These are phyloP conservation scores for Eugnorisma glareosa DNA, from an alignment of 2,888 invertebrate species.

Conservation along the genomic window DNA sequence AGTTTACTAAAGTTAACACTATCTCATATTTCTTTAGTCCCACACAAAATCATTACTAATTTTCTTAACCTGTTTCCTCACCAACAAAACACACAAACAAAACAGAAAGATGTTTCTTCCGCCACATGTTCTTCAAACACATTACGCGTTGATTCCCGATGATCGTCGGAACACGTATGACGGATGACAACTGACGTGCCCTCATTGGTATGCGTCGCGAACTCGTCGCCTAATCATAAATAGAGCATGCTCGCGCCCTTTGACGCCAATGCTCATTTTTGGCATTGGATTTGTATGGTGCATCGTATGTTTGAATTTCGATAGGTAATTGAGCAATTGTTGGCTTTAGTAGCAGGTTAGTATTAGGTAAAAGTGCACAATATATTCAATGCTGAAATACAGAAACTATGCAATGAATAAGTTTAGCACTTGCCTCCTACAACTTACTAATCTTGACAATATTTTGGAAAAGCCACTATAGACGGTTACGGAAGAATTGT, in stretches of 20 bases:
- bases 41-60: background rate
- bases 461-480: background rate
- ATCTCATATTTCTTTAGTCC: background rate
- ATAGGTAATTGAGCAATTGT: conserved; percentile 19
- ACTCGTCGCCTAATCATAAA: conserved; percentile 78
- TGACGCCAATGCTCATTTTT: conserved; percentile 63
- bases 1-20: background rate
- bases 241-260: conserved; percentile 71
- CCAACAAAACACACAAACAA: background rate
- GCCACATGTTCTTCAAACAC: conserved; percentile 57
- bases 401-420: background rate
- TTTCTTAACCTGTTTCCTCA: background rate
- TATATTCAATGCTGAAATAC: background rate
- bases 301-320: conserved; percentile 40
- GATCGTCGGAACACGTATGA: conserved; percentile 73
- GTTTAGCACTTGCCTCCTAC: background rate
- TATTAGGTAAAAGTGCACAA: background rate
- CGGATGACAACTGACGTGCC: conserved; percentile 75
- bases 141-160: conserved; percentile 69
- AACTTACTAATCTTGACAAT: background rate
- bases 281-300: conserved; percentile 44
- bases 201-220: conserved; percentile 79
- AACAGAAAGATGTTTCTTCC: conserved; percentile 26
- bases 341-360: background rate
- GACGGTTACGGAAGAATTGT: background rate